These are phyloP conservation scores for Triplophysa rosa DNA, from an alignment of 2,113 vertebrate genomes.

Conservation along the genomic window DNA sequence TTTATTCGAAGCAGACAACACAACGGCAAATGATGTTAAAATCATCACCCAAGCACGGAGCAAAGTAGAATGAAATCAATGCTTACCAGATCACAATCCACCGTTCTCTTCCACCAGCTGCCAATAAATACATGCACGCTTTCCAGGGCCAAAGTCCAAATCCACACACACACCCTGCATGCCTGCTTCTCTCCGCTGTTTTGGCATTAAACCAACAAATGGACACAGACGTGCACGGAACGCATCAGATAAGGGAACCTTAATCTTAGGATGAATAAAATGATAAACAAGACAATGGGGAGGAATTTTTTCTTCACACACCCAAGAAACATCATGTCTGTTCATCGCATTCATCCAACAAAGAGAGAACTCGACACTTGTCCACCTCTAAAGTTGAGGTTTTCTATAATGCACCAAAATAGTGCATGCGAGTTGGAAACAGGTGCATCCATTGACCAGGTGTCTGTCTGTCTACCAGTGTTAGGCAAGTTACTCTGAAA, in stretches of 20 bases:
- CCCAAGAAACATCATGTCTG: slow-evolving; percentile 19
- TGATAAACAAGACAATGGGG: slow-evolving; percentile 19
- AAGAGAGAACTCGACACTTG: not conserved
- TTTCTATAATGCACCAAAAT: not conserved
- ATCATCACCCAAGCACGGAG: not conserved
- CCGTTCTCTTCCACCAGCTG: slow-evolving; percentile 38
- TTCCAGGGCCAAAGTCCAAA: slow-evolving; percentile 56
- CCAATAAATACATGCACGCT: slow-evolving; percentile 55
- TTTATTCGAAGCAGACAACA: not conserved
- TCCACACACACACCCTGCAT: slow-evolving; percentile 35
- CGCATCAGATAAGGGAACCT: slow-evolving; percentile 36
- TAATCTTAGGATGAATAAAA: slow-evolving; percentile 29
- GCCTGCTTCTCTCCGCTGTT: slow-evolving; percentile 44
- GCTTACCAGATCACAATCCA: slow-evolving; percentile 58
- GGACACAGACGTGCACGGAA: slow-evolving; percentile 14
- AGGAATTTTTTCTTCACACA: slow-evolving; percentile 8
- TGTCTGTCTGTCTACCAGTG: not conserved
- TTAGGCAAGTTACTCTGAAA: too few relatives aligned
- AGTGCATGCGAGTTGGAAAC: not conserved
- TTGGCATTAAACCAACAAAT: slow-evolving; percentile 36
- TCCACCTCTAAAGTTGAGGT: not conserved
- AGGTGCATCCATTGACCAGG: not conserved
- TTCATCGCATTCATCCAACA: not conserved
- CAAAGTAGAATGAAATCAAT: slow-evolving; percentile 46
- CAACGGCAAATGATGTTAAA: not conserved